Conservation (phyloP, 2,113 vertebrate genomes). For the Tragelaphus scriptus region DNA sequence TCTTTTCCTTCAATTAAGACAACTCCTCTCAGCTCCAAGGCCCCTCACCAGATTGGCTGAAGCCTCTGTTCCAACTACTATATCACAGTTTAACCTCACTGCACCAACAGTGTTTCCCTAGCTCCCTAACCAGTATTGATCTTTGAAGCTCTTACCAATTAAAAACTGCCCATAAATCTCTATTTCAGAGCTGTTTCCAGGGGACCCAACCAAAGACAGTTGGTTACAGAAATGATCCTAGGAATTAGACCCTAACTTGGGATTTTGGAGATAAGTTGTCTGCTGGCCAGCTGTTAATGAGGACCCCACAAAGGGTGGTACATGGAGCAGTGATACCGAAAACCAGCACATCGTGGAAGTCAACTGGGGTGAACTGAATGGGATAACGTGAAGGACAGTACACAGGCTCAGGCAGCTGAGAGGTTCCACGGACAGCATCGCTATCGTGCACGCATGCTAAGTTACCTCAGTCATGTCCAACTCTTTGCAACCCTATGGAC, state of each 20-base stretch:
- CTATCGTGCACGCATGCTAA: fast-evolving
- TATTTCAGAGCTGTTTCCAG: background rate
- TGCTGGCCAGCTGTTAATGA: background rate
- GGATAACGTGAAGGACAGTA: background rate
- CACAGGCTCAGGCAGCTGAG: background rate
- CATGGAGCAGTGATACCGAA: background rate
- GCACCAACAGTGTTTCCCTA: background rate
- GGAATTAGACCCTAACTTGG: background rate
- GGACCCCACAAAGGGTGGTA: background rate
- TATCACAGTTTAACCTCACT: background rate
- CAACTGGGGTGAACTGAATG: background rate
- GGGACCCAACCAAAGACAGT: background rate
- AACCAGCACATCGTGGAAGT: background rate
- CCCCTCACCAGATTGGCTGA: background rate
- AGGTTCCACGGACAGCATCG: fast-evolving
- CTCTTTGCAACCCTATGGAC: background rate
- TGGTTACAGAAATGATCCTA: background rate
- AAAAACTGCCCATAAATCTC: background rate
- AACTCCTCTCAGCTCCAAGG: background rate
- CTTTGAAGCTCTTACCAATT: background rate
- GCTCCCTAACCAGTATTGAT: background rate
- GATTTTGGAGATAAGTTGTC: background rate
- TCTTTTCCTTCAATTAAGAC: background rate
- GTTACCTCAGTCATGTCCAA: background rate
- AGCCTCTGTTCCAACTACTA: background rate